phyloP scores from a whole-genome alignment of 2,797 vertebrate species.

The Fratercula arctica region DNA sequence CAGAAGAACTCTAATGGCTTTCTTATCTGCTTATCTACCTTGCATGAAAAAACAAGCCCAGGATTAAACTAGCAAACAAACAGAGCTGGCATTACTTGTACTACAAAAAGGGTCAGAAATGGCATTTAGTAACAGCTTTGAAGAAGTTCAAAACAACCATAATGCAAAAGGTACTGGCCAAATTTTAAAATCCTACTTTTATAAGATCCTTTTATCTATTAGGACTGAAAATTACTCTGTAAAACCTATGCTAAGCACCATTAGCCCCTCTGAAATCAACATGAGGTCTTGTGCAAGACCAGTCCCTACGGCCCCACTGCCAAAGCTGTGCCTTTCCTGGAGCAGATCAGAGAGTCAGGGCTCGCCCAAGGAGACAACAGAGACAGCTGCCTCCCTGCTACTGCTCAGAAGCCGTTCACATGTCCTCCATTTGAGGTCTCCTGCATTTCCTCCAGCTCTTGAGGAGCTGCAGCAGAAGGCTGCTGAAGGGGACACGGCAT shows the following conservation, averaged over 20 bases:
- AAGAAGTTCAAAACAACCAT: neutral
- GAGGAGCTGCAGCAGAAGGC: neutral
- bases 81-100: neutral
- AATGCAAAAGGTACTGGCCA: neutral
- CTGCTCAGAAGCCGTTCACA: neutral
- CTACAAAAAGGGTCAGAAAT: neutral
- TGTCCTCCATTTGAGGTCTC: neutral
- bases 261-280: neutral
- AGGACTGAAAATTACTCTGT: neutral
- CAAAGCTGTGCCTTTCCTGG: neutral
- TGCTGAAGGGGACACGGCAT: neutral
- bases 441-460: neutral
- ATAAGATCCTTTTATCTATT: neutral
- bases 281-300: accelerated
- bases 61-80: neutral
- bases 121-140: neutral
- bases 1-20: neutral
- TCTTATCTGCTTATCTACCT: slow-evolving; percentile 26
- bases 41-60: neutral
- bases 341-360: neutral
- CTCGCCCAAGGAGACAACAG: neutral
- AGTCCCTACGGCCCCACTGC: neutral
- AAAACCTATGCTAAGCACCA: neutral
- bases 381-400: neutral
- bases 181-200: neutral